Conservation (phyloP, 2,888 invertebrate species). For the Drosophila neonasuta region DNA sequence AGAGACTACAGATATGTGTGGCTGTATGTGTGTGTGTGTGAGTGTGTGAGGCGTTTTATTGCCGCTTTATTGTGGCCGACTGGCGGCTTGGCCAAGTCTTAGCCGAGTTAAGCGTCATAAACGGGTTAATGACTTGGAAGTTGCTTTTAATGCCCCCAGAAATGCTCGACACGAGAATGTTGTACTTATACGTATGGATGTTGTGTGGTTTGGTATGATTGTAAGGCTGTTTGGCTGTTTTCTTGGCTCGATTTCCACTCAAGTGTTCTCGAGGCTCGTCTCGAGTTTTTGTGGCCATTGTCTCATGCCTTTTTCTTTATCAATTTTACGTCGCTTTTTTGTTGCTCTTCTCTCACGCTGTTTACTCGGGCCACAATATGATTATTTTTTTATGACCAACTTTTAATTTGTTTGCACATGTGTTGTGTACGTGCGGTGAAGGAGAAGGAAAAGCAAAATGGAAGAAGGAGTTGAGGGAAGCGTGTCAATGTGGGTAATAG, state of each 20-base stretch:
- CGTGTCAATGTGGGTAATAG: conserved; percentile 8
- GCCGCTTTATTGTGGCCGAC: conserved; percentile 70
- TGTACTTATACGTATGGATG: neutral
- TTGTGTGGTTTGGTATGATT: neutral
- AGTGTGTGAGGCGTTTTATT: conserved; percentile 63
- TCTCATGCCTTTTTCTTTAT: conserved; percentile 51
- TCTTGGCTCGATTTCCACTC: conserved; percentile 32
- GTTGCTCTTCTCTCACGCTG: conserved; percentile 36
- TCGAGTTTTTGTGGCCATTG: conserved; percentile 30
- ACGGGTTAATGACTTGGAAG: conserved; percentile 80
- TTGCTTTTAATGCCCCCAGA: conserved; percentile 66
- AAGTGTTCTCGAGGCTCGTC: conserved; percentile 44
- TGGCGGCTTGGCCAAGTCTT: conserved; percentile 55
- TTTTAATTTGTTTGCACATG: conserved; percentile 78
- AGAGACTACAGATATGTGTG: conserved; percentile 11
- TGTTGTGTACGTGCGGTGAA: conserved; percentile 34
- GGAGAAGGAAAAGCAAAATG: neutral
- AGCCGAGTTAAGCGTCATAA: conserved; percentile 75
- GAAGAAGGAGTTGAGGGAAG: neutral
- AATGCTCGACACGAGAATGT: conserved; percentile 35
- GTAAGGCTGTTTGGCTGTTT: conserved; percentile 7
- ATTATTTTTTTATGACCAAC: conserved; percentile 74
- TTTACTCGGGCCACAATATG: conserved; percentile 62
- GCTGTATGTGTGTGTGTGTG: conserved; percentile 16
- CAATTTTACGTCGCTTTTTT: conserved; percentile 64